phyloP scores from a whole-genome alignment of 1,140 invertebrate species.

The Helicorthomorpha holstii region DNA sequence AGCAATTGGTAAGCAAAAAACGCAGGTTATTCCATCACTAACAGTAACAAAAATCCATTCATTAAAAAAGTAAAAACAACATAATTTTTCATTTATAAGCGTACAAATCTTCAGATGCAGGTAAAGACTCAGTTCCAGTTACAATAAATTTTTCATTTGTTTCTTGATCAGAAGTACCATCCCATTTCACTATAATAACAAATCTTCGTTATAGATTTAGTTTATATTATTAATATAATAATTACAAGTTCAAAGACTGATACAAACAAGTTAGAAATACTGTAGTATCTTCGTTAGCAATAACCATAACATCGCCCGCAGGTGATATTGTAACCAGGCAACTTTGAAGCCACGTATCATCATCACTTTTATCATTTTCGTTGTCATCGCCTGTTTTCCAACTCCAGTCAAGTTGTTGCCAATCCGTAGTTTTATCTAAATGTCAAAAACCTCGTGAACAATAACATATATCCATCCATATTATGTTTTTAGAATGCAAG shows the following conservation, averaged over 20 bases:
- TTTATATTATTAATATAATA: too few relatives aligned
- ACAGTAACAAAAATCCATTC: constrained; percentile 6
- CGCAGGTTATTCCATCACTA: constrained; percentile 36
- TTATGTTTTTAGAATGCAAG: not conserved
- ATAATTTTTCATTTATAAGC: constrained; percentile 5
- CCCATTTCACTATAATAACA: constrained; percentile 25
- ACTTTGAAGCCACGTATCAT: constrained; percentile 43
- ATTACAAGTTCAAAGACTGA: too few relatives aligned
- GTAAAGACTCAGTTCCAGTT: constrained; percentile 6
- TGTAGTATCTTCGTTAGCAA: constrained; percentile 44
- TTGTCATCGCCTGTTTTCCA: constrained; percentile 9
- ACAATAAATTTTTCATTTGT: constrained; percentile 18
- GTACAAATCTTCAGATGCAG: constrained; percentile 6
- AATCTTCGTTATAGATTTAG: too few relatives aligned
- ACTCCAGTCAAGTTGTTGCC: not conserved
- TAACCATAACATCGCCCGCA: constrained; percentile 46
- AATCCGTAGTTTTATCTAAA: not conserved
- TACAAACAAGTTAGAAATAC: constrained; percentile 45
- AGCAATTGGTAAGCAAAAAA: constrained; percentile 41
- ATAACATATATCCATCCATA: not conserved
- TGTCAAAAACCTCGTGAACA: not conserved
- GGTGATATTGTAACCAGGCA: constrained; percentile 52
- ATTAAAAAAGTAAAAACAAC: not conserved
- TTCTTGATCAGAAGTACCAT: constrained; percentile 28
- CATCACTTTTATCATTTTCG: constrained; percentile 6